Percentiles rank a stretch among this genome's conserved stretches.
These are phyloP conservation scores for Alauda arvensis DNA, from an alignment of 2,797 vertebrate genomes.

Conservation along the genomic window DNA sequence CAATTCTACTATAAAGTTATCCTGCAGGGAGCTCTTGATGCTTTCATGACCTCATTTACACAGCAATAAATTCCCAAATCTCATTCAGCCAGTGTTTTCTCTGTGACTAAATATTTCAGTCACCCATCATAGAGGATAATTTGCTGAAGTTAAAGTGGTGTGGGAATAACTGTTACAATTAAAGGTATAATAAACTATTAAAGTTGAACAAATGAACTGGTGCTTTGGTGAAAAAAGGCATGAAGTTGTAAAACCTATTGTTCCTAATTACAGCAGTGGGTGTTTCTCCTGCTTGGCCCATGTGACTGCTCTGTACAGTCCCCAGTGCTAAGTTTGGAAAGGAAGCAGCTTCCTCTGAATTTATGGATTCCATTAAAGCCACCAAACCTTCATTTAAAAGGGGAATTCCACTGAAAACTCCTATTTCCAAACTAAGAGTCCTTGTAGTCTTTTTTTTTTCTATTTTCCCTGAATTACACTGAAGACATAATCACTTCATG, in stretches of 20 bases:
- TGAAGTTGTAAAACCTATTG: not conserved
- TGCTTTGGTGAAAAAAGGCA: not conserved
- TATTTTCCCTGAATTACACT: not conserved
- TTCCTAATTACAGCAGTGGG: not conserved
- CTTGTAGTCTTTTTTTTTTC: not conserved
- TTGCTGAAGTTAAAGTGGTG: not conserved
- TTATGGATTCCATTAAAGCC: not conserved
- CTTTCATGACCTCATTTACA: conserved; percentile 14
- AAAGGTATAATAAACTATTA: conserved; percentile 23
- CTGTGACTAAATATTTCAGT: conserved; percentile 18
- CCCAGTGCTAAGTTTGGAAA: not conserved
- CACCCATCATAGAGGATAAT: not conserved
- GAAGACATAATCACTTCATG: not conserved
- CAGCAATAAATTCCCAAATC: not conserved
- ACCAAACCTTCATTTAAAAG: not conserved
- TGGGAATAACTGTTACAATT: not conserved
- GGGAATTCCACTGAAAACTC: not conserved
- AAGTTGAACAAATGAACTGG: conserved; percentile 2
- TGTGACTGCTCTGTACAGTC: not conserved
- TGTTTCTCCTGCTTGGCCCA: not conserved
- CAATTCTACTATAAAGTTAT: not conserved
- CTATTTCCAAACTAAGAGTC: not conserved
- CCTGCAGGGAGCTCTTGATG: not conserved
- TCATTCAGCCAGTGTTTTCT: conserved; percentile 1
- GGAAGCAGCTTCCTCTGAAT: not conserved